Evolutionary conservation across 92 coral and sea anemone genomes (phyloP).

Genomic region (Chrysogorgia sp.): DNA sequence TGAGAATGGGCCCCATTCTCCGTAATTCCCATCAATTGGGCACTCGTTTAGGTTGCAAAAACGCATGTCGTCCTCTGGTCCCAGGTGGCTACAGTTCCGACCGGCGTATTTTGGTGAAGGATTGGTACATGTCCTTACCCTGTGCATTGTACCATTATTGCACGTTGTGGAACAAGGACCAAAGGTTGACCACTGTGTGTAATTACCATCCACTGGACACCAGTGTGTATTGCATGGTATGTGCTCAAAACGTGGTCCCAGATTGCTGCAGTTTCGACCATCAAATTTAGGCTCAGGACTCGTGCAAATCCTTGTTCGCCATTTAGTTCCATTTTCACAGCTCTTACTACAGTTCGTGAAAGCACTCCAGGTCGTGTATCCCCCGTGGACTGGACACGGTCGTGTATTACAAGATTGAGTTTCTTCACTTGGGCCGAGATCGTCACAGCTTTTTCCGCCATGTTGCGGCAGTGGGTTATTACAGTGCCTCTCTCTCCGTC

Average conservation of each 20-base stretch:
- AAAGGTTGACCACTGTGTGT: constrained; percentile 51
- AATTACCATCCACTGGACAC: constrained; percentile 57
- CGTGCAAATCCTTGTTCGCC: constrained; percentile 62
- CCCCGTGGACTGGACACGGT: constrained; percentile 75
- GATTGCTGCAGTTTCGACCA: constrained; percentile 66
- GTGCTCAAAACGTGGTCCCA: constrained; percentile 54
- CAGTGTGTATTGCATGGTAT: constrained; percentile 27
- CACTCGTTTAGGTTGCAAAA: constrained; percentile 56
- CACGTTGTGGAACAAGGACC: constrained; percentile 47
- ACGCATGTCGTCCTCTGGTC: constrained; percentile 30
- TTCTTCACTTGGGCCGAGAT: constrained; percentile 12
- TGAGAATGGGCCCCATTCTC: constrained; percentile 68
- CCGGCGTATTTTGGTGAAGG: constrained; percentile 73
- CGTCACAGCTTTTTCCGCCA: constrained; percentile 16
- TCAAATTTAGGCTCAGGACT: constrained; percentile 68
- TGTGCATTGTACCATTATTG: constrained; percentile 41
- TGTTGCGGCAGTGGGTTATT: background rate
- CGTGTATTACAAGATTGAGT: constrained; percentile 11
- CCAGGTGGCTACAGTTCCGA: constrained; percentile 55
- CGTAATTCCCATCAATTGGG: constrained; percentile 67
- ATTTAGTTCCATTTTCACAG: constrained; percentile 67
- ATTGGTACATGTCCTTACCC: constrained; percentile 58
- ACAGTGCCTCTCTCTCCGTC: constrained; percentile 2
- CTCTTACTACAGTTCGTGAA: constrained; percentile 66
- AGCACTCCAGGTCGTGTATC: constrained; percentile 66